Evolutionary conservation across 2,113 vertebrate genomes (phyloP).

Genomic region (Charina bottae): DNA sequence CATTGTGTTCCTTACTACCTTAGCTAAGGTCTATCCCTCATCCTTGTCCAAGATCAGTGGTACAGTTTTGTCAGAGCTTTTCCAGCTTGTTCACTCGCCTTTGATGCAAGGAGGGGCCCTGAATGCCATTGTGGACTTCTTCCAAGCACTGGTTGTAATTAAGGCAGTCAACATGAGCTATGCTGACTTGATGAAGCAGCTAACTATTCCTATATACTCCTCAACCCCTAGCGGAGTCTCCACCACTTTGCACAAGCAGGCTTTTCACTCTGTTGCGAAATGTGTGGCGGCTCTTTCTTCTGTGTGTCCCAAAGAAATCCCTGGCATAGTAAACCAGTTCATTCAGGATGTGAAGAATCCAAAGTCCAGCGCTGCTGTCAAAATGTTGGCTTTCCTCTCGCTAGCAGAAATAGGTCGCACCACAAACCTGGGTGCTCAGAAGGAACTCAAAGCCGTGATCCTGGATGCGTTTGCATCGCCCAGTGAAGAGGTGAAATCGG

Average conservation of each 20-base stretch:
- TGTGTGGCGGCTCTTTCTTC: conserved; percentile 86
- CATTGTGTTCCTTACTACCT: conserved; percentile 80
- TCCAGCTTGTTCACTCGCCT: conserved; percentile 85
- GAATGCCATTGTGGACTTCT: conserved; percentile 79
- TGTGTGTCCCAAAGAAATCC: conserved; percentile 83
- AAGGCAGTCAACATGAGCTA: conserved; percentile 76
- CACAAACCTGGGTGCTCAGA: conserved; percentile 80
- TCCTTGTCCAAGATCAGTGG: conserved; percentile 81
- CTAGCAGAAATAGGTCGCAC: conserved; percentile 89
- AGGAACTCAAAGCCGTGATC: conserved; percentile 85
- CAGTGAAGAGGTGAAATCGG: conserved; percentile 88
- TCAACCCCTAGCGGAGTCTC: conserved; percentile 16
- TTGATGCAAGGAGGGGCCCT: conserved; percentile 86
- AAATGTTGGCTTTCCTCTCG: conserved; percentile 86
- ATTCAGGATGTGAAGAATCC: conserved; percentile 84
- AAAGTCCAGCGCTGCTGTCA: conserved; percentile 75
- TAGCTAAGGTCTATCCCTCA: conserved; percentile 80
- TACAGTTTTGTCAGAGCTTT: conserved; percentile 77
- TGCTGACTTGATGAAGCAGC: conserved; percentile 79
- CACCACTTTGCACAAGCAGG: conserved; percentile 80
- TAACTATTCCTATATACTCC: conserved; percentile 78
- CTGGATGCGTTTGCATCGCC: conserved; percentile 87
- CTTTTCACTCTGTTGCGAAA: conserved; percentile 82
- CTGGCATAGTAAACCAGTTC: conserved; percentile 75
- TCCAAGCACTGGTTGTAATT: conserved; percentile 82